Evolutionary conservation across 2,888 invertebrate species (phyloP).

Genomic region (Calameuta filiformis): DNA sequence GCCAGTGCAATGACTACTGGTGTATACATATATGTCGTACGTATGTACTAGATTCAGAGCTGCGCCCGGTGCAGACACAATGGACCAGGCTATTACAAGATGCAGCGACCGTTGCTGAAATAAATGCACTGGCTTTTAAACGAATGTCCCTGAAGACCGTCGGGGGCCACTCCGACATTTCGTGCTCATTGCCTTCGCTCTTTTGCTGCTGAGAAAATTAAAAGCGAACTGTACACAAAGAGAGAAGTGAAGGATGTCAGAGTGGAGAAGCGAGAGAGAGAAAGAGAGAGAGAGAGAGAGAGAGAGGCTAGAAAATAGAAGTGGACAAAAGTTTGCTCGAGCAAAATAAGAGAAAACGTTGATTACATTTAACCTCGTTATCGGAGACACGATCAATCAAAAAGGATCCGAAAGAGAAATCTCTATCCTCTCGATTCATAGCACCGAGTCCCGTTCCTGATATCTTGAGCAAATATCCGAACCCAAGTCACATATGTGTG

Average conservation of each 20-base stretch:
- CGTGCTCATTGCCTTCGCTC: not conserved
- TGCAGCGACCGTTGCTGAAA: constrained; percentile 9
- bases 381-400: not conserved
- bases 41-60: not conserved
- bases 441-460: not conserved
- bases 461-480: not conserved
- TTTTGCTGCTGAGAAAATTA: not conserved
- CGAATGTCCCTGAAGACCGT: constrained; percentile 4
- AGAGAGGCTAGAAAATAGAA: not conserved
- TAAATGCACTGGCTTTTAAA: constrained; percentile 4
- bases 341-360: not conserved
- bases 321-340: not conserved
- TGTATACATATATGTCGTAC: not conserved
- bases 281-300: constrained; percentile 1
- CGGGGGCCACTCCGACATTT: not conserved
- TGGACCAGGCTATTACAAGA: constrained; percentile 6
- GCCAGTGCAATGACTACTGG: not conserved
- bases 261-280: not conserved
- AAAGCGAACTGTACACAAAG: not conserved
- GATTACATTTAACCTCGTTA: not conserved
- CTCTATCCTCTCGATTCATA: not conserved
- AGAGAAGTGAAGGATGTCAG: not conserved
- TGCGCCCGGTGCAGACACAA: not conserved
- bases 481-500: not conserved
- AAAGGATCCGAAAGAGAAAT: not conserved